Conservation (phyloP, 2,888 invertebrate species). For the Unio pictorum region DNA sequence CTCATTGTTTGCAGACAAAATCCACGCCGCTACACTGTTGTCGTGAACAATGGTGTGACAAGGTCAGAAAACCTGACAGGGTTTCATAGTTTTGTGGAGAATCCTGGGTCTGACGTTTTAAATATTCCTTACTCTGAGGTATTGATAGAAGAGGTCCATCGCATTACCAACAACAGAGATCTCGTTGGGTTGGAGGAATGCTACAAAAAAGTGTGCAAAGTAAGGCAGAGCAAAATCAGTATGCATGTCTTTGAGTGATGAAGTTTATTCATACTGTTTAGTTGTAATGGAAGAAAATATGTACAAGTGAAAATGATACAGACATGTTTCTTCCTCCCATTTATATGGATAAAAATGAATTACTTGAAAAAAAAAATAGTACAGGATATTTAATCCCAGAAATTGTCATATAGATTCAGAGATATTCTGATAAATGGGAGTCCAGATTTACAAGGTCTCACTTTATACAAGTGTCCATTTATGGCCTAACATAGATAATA, state of each 20-base stretch:
- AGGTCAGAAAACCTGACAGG: slow-evolving; percentile 58
- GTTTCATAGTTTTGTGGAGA: slow-evolving; percentile 37
- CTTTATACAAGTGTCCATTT: too few relatives aligned
- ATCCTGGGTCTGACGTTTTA: slow-evolving; percentile 26
- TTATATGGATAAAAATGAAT: too few relatives aligned
- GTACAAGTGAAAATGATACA: not conserved
- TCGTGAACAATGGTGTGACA: slow-evolving; percentile 62
- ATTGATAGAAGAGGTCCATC: slow-evolving; percentile 47
- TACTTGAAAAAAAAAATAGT: too few relatives aligned
- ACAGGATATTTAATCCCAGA: too few relatives aligned
- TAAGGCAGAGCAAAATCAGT: slow-evolving; percentile 10
- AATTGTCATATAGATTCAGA: too few relatives aligned
- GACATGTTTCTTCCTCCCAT: too few relatives aligned
- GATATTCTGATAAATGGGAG: too few relatives aligned
- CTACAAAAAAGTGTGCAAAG: slow-evolving; percentile 61
- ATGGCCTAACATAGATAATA: too few relatives aligned
- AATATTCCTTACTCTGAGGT: slow-evolving; percentile 33
- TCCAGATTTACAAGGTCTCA: too few relatives aligned
- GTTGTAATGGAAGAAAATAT: not conserved
- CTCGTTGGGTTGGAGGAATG: slow-evolving; percentile 53
- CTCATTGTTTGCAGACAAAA: slow-evolving; percentile 45
- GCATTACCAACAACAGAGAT: slow-evolving; percentile 37
- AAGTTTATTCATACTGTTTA: not conserved
- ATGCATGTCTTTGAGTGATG: not conserved
- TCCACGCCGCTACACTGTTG: slow-evolving; percentile 57